Evolutionary conservation across 2,797 vertebrate genomes (phyloP).

Genomic region (Cirrhinus mrigala): DNA sequence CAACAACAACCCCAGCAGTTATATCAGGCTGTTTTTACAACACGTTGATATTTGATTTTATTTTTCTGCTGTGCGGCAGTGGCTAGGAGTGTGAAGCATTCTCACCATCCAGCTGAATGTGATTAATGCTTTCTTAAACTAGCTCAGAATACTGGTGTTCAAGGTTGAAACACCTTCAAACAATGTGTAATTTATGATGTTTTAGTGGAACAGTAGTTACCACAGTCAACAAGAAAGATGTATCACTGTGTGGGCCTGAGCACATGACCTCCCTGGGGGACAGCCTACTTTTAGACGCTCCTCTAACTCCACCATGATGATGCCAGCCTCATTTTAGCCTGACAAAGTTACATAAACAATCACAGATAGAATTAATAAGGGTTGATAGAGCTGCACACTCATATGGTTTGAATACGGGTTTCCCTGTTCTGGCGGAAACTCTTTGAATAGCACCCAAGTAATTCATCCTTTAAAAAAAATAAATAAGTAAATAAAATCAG

Average conservation of each 20-base stretch:
- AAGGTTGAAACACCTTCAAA: slow-evolving; percentile 34
- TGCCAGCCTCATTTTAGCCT: slow-evolving; percentile 28
- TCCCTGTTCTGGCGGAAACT: not conserved
- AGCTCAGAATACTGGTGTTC: slow-evolving; percentile 23
- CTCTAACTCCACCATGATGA: slow-evolving; percentile 12
- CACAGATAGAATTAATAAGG: not conserved
- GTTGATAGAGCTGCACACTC: slow-evolving; percentile 1
- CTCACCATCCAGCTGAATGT: not conserved
- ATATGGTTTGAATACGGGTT: not conserved
- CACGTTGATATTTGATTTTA: not conserved
- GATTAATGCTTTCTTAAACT: slow-evolving; percentile 33
- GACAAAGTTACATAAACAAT: not conserved
- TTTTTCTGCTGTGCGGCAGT: not conserved
- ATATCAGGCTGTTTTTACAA: not conserved
- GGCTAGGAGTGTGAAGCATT: not conserved
- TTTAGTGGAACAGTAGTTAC: slow-evolving; percentile 41
- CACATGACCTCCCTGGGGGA: slow-evolving; percentile 35
- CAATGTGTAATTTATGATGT: slow-evolving; percentile 43
- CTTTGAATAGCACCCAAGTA: not conserved
- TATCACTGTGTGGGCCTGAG: slow-evolving; percentile 23
- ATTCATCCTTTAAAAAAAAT: too few relatives aligned
- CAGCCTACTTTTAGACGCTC: slow-evolving; percentile 51
- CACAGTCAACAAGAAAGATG: slow-evolving; percentile 50
- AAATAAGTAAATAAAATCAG: not conserved
- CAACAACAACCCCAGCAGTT: slow-evolving; percentile 9